Evolutionary conservation across 1,140 invertebrate species (phyloP).

Genomic region (Hirudo medicinalis): DNA sequence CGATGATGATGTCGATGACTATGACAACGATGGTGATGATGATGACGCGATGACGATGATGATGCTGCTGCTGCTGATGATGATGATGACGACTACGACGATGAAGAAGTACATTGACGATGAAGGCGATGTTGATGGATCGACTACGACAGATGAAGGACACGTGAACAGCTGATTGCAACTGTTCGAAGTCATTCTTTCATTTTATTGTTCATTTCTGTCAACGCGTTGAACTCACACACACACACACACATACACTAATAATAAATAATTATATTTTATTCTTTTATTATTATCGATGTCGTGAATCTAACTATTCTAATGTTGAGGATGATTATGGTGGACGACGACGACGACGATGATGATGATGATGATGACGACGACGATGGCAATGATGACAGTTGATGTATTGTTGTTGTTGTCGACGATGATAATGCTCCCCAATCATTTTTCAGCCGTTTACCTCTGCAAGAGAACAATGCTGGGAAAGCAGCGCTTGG

Average conservation of each 20-base stretch:
- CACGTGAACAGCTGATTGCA: too few species aligned
- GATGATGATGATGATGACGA: too few species aligned
- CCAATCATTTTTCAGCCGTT: constrained; percentile 59
- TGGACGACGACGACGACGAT: too few species aligned
- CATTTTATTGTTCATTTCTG: neutral
- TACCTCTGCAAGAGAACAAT: constrained; percentile 98
- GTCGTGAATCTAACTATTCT: too few species aligned
- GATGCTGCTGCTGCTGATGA: constrained; percentile 8
- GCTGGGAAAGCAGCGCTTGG: constrained; percentile 94
- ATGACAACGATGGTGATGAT: neutral
- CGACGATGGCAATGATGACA: too few species aligned
- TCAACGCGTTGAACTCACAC: neutral
- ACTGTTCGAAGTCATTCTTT: neutral
- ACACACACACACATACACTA: neutral
- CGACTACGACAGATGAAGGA: too few species aligned
- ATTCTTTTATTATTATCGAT: too few species aligned
- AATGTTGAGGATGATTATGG: too few species aligned
- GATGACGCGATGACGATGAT: neutral
- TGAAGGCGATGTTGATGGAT: too few species aligned
- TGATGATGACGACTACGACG: neutral
- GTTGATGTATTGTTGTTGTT: too few species aligned
- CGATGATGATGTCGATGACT: too few species aligned
- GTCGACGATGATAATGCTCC: neutral
- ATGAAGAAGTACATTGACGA: too few species aligned
- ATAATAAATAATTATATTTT: neutral